These are phyloP conservation scores for Papilio dardanus DNA, from an alignment of 1,140 invertebrate genomes.

Conservation along the genomic window DNA sequence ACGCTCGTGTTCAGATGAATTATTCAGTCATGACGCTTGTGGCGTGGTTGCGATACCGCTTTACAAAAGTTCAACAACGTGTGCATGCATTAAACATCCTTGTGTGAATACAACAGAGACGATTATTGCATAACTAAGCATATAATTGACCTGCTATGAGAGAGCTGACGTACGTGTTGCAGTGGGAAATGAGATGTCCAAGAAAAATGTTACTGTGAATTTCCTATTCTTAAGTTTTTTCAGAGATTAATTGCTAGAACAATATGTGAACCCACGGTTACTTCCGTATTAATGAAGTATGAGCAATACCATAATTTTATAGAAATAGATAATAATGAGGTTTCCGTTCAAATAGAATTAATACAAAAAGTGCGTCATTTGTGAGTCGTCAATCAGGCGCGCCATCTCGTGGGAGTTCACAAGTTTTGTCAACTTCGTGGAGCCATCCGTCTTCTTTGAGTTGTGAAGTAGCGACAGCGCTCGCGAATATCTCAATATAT, in stretches of 20 bases:
- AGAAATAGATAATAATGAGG: too few species aligned
- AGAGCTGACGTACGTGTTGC: background rate
- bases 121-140: constrained; percentile 10
- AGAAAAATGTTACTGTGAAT: too few species aligned
- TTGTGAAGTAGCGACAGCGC: constrained; percentile 15
- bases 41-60: background rate
- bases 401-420: constrained; percentile 2
- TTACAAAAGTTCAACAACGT: constrained; percentile 1
- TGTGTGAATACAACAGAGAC: background rate
- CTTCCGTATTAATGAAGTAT: too few species aligned
- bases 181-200: background rate
- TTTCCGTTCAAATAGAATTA: background rate
- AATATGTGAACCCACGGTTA: too few species aligned
- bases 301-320: too few species aligned
- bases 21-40: background rate
- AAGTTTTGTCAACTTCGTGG: constrained; percentile 33
- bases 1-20: background rate
- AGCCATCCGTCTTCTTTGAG: constrained; percentile 7
- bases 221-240: too few species aligned
- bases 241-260: too few species aligned
- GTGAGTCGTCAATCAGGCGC: background rate
- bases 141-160: background rate
- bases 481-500: background rate
- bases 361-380: background rate
- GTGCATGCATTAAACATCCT: constrained; percentile 5